Evolutionary conservation across 1,140 invertebrate genomes (phyloP), one percentile per base, ranked within the genome.

Genomic region (Zaprionus capensis): DNA sequence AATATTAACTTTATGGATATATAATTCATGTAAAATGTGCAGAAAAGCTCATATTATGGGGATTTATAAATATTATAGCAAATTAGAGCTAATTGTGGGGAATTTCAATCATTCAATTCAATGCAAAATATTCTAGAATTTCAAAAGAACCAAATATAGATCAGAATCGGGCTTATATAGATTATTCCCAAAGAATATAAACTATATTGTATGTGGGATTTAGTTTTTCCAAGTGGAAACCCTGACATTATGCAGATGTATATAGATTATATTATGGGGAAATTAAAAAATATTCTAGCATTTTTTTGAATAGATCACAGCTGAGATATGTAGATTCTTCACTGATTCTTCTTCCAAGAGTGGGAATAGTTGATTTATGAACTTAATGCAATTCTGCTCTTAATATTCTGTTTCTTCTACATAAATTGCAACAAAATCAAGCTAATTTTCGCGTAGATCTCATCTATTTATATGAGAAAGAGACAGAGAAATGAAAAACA

Each of bases 391-490:
- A 15, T 15, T 38, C 5, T 4, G 2, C 36, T 38, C 12, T 36
- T 36, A 11, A 14, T 36, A 14, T 6, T 41, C 15, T 15, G 15
- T 14, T n/a, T 5, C 12, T n/a, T 0, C 38, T 41, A 41, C 14
- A 41, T n/a, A 41, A 41, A 41, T 17, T 46, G 41, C 41, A 46
- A 46, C n/a, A 46, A 46, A 46, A 17, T 17, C 41, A 17, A 17
- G n/a, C n/a, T 46, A 17, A n/a, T 46, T 17, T 46, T 46, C 7
- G 41, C n/a, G n/a, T 46, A 17, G 6, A 17, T 46, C 15, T 41
- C 31, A 46, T 28, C 53, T 56, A 58, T 36, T 58, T 58, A 20
- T 34, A 38, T 22, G 28, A 24, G 41, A 46, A 17, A 7, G 41
- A 46, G n/a, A 46, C 6, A 11, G 41, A 46, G n/a, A 6, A n/a